Conservation (phyloP, 2,113 vertebrate genomes). For the Probosciger aterrimus region DNA sequence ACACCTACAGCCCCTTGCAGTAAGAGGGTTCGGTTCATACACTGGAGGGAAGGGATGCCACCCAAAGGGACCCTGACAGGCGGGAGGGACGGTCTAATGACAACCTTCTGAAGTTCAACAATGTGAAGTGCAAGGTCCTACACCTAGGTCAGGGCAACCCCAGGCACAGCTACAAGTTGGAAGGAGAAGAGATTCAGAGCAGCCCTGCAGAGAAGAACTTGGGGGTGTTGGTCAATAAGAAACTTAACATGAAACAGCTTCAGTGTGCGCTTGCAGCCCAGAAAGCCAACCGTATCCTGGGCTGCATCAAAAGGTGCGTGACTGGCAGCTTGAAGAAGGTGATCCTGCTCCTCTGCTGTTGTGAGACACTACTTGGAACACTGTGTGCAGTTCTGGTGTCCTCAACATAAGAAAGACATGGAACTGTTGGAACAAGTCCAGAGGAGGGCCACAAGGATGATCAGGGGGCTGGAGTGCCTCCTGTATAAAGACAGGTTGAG, state of each 20-base stretch:
- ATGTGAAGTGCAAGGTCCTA: not conserved
- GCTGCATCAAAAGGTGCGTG: not conserved
- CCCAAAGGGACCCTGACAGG: not conserved
- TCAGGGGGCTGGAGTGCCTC: too few species aligned
- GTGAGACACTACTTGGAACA: too few species aligned
- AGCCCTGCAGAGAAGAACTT: not conserved
- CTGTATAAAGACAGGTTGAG: too few species aligned
- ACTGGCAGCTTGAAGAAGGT: not conserved
- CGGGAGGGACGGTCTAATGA: not conserved
- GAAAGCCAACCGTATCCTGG: not conserved
- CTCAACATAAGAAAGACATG: too few species aligned
- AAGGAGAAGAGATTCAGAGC: not conserved
- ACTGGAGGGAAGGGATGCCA: not conserved
- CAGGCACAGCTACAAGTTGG: not conserved
- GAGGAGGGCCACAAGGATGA: too few species aligned
- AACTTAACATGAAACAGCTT: not conserved
- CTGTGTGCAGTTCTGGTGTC: too few species aligned
- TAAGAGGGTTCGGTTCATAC: not conserved
- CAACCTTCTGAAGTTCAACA: not conserved
- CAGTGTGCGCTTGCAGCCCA: not conserved
- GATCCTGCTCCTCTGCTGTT: too few species aligned
- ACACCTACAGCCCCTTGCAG: fast-evolving
- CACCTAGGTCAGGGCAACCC: not conserved
- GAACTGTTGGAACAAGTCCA: too few species aligned
- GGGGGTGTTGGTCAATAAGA: fast-evolving